These are phyloP conservation scores for Scaptomyza cyrtandrae DNA, from an alignment of 2,888 invertebrate genomes.

Conservation along the genomic window DNA sequence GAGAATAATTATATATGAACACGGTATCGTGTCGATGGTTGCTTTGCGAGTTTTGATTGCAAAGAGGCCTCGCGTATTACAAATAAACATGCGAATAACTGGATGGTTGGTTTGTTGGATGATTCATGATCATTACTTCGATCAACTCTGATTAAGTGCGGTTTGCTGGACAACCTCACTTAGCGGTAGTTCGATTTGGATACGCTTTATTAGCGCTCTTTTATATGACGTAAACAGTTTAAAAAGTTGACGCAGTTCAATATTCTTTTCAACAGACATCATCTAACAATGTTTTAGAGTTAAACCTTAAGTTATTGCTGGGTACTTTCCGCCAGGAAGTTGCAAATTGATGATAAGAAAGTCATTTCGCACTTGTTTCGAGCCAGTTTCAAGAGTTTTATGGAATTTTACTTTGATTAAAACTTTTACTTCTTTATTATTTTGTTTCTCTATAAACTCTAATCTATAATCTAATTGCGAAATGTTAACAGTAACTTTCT, in stretches of 20 bases:
- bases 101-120: not conserved
- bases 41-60: no score
- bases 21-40: no score
- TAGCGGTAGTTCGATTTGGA: conserved; percentile 22
- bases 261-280: conserved; percentile 25
- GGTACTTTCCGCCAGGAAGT: conserved; percentile 35
- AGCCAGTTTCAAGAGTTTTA: conserved; percentile 15
- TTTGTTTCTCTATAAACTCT: no score
- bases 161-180: conserved; percentile 27
- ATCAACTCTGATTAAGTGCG: not conserved
- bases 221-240: conserved; percentile 26
- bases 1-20: not conserved
- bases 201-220: conserved; percentile 40
- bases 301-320: conserved; percentile 7
- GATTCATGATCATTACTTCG: conserved; percentile 39
- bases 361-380: conserved; percentile 22
- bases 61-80: no score
- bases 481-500: no score
- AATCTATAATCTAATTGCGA: no score
- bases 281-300: not conserved
- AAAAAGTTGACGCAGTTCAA: conserved; percentile 4
- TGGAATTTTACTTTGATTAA: not conserved
- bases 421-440: conserved; percentile 5
- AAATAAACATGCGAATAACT: not conserved
- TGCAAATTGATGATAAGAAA: conserved; percentile 29